Evolutionary conservation across 2,888 invertebrate species (phyloP).

Genomic region (Eutolmus rufibarbis): DNA sequence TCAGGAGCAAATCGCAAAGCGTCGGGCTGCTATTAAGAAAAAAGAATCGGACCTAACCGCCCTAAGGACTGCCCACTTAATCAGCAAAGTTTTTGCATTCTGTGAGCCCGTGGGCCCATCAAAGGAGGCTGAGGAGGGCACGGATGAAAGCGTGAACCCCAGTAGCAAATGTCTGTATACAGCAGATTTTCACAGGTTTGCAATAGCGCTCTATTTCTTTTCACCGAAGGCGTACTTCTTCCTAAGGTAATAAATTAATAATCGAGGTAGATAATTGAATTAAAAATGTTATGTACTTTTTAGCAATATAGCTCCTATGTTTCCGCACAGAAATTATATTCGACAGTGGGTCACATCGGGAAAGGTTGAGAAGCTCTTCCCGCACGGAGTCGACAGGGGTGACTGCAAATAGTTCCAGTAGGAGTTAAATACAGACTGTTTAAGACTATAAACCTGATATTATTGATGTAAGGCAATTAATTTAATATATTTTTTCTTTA

Average conservation of each 20-base stretch:
- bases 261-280: neutral
- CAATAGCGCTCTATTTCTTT: slow-evolving; percentile 41
- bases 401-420: neutral
- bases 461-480: neutral
- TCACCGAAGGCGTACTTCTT: slow-evolving; percentile 41
- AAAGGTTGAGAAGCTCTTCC: slow-evolving; percentile 35
- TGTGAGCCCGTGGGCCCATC: slow-evolving; percentile 30
- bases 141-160: neutral
- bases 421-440: neutral
- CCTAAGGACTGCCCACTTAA: slow-evolving; percentile 39
- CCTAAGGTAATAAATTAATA: slow-evolving; percentile 12
- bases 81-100: slow-evolving; percentile 43
- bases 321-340: slow-evolving; percentile 28
- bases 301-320: slow-evolving; percentile 41
- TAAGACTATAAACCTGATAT: neutral
- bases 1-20: slow-evolving; percentile 9
- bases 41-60: slow-evolving; percentile 33
- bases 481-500: neutral
- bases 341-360: slow-evolving; percentile 42
- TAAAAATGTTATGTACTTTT: neutral
- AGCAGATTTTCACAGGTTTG: slow-evolving; percentile 39
- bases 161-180: slow-evolving; percentile 13
- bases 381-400: neutral
- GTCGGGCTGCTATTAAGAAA: neutral
- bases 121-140: neutral